Evolutionary conservation across 2,113 vertebrate species (phyloP).

Genomic region (Lynx canadensis): DNA sequence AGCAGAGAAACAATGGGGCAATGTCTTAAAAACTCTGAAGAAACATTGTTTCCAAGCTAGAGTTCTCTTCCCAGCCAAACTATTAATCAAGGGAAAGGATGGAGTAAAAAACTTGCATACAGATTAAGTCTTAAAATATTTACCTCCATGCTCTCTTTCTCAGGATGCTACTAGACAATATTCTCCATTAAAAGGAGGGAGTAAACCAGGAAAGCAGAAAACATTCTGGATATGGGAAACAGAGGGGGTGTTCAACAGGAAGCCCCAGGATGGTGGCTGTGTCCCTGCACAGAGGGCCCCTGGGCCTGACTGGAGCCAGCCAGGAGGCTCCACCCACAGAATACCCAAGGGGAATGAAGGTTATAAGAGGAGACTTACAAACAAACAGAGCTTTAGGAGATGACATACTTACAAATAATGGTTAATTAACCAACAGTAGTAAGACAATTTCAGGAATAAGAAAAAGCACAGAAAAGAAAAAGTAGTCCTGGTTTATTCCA

Average conservation of each 20-base stretch:
- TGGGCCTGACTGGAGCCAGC: not conserved
- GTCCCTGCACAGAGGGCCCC: not conserved
- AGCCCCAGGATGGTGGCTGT: not conserved
- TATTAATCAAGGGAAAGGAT: not conserved
- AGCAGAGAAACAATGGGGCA: not conserved
- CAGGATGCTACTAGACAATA: not conserved
- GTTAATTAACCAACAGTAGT: not conserved
- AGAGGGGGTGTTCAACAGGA: not conserved
- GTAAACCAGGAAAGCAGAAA: not conserved
- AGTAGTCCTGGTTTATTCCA: not conserved
- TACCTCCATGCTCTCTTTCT: conserved; percentile 3
- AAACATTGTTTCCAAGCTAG: not conserved
- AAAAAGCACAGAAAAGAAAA: conserved; percentile 36
- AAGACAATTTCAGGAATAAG: not conserved
- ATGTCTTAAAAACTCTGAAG: not conserved
- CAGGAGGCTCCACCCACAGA: not conserved
- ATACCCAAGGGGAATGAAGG: not conserved
- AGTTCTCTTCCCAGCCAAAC: not conserved
- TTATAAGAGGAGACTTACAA: not conserved
- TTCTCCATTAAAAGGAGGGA: not conserved
- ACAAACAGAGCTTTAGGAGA: not conserved
- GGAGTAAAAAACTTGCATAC: not conserved
- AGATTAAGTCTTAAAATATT: conserved; percentile 18
- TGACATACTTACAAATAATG: not conserved
- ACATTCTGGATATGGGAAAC: not conserved